Evolutionary conservation across 2,113 vertebrate genomes (phyloP).

Genomic region (Cryptotis parvus): DNA sequence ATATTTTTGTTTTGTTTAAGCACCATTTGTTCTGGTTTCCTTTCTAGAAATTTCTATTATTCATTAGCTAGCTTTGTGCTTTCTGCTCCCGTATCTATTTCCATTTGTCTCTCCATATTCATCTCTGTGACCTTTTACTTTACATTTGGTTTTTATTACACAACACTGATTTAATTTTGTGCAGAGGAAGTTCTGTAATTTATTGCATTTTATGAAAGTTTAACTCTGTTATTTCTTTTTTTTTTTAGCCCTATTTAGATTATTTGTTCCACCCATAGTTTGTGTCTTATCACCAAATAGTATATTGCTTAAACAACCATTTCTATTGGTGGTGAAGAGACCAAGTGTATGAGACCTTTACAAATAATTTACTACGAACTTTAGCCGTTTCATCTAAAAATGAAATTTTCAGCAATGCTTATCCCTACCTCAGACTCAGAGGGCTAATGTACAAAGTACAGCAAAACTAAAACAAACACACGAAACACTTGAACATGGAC

Average conservation of each 20-base stretch:
- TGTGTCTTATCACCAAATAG: background rate
- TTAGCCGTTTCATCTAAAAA: constrained; percentile 14
- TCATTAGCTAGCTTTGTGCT: background rate
- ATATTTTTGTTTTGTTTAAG: background rate
- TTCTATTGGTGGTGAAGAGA: background rate
- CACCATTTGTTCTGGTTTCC: constrained; percentile 34
- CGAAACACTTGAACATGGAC: background rate
- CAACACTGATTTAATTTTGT: constrained; percentile 54
- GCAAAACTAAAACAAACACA: background rate
- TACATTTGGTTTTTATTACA: constrained; percentile 30
- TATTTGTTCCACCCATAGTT: background rate
- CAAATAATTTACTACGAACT: background rate
- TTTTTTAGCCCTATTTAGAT: background rate
- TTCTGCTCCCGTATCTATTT: background rate
- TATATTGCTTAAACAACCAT: background rate
- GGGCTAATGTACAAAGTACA: background rate
- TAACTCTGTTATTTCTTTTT: background rate
- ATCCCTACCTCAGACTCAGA: background rate
- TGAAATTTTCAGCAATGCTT: background rate
- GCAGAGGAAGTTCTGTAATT: background rate
- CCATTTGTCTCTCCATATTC: background rate
- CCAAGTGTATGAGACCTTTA: background rate
- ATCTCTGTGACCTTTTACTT: constrained; percentile 36
- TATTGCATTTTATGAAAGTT: constrained; percentile 1
- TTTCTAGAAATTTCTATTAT: background rate